A percentile compares a stretch with the other conserved stretches of the same genome.
These are phyloP conservation scores for Petrophora chlorosata DNA, from an alignment of 2,888 invertebrate genomes.

Conservation along the genomic window DNA sequence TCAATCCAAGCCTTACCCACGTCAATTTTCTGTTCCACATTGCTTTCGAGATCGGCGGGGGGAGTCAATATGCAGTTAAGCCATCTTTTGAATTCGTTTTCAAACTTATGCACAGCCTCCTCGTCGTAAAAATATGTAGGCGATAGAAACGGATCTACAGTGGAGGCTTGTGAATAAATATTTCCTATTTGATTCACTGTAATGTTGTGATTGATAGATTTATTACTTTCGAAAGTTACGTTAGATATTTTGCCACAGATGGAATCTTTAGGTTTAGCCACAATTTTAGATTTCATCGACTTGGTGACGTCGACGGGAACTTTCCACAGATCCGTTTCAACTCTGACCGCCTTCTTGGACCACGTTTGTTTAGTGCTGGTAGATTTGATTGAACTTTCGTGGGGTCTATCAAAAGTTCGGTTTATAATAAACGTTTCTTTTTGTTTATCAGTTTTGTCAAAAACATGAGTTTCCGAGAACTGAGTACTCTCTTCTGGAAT, in stretches of 20 bases:
- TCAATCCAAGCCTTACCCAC: conserved; percentile 90
- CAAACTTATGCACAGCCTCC: conserved; percentile 87
- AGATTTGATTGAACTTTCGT: conserved; percentile 44
- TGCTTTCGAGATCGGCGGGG: conserved; percentile 87
- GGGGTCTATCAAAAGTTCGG: conserved; percentile 68
- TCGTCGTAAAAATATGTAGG: conserved; percentile 87
- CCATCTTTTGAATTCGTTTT: conserved; percentile 90
- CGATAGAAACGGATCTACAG: conserved; percentile 87
- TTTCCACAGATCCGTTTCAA: conserved; percentile 71
- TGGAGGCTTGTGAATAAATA: conserved; percentile 77
- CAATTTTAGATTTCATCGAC: conserved; percentile 50
- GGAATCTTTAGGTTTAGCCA: conserved; percentile 49
- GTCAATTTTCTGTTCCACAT: conserved; percentile 86
- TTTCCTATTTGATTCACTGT: conserved; percentile 66
- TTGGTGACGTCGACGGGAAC: conserved; percentile 60
- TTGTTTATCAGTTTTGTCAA: conserved; percentile 61
- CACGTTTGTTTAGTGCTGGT: conserved; percentile 57
- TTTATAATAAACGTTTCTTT: conserved; percentile 71
- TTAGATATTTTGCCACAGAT: conserved; percentile 47
- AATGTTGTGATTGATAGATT: conserved; percentile 71
- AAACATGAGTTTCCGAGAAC: conserved; percentile 58
- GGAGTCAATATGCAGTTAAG: conserved; percentile 90
- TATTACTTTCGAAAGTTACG: conserved; percentile 62
- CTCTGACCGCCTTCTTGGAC: conserved; percentile 69
- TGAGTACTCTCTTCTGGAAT: conserved; percentile 79